Percentiles rank a stretch among this genome's conserved stretches.
Conservation (phyloP, 1,140 invertebrate species). For the Cydia amplana region DNA sequence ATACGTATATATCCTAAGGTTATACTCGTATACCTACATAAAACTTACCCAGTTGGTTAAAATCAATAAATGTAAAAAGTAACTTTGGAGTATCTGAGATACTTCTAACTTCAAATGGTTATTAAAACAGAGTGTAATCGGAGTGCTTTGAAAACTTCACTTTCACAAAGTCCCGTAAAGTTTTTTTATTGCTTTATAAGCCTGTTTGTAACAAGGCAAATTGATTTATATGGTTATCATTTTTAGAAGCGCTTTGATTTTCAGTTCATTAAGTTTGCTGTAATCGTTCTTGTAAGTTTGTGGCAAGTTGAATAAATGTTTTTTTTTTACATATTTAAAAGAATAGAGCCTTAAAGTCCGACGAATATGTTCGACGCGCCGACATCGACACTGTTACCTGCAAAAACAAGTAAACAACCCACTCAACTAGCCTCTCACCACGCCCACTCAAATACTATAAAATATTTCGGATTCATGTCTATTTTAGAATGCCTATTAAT, state of each 20-base stretch:
- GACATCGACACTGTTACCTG: neutral
- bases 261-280: neutral
- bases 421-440: neutral
- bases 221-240: neutral
- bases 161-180: neutral
- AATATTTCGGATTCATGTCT: conserved; percentile 6
- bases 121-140: neutral
- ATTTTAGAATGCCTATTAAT: conserved; percentile 28
- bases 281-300: too few species aligned
- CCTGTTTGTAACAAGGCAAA: neutral
- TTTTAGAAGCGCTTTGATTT: neutral
- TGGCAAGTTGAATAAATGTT: too few species aligned
- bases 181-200: conserved; percentile 1
- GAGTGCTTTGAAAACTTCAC: neutral
- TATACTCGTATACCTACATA: too few species aligned
- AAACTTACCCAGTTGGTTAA: too few species aligned
- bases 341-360: too few species aligned
- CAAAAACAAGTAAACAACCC: neutral
- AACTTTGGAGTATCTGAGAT: too few species aligned
- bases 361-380: too few species aligned
- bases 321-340: too few species aligned
- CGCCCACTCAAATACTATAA: conserved; percentile 16
- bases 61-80: too few species aligned
- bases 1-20: too few species aligned
- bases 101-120: neutral